Evolutionary conservation across 2,888 invertebrate species (phyloP), one percentile per base, ranked within the genome.

Genomic region (Isotomurus palustris): DNA sequence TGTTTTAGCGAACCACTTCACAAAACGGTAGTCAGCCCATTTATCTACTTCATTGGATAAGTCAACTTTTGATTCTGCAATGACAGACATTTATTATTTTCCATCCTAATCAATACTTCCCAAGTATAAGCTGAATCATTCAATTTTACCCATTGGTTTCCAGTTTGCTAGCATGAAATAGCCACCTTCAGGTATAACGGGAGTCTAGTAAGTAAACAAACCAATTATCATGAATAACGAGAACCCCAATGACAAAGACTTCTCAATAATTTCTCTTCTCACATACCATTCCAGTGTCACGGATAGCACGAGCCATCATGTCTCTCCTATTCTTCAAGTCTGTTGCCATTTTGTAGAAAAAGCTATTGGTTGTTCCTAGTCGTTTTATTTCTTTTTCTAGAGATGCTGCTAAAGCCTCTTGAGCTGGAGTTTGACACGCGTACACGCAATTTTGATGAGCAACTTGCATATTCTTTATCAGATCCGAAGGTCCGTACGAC

Each of bases 121-220:
- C 8, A 10, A 32, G 14, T 32, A 14, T 32, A 14, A 32, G n/a
- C n/a, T n/a, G 17, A 40, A 19, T 12, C 17, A 14, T 14, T n/a
- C 6, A 10, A 5, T 19, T n/a, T 49, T 74, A 85, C 86, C 83
- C 61, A 92, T 76, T 3, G 83, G 78, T 12, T 86, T 83, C 86
- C 91, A 94, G 77, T 99, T 92, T 1, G 95, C 95, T 50, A 99
- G 75, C 81, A 99, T 88, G 74, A 99, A 99, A 77, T 96, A 99
- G 0, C 99, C 97, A 2, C 93, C 95, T 70, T 97, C 92, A 0
- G 99, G 99, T 57, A 95, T 78, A 0, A 90, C 90, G 0, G 96
- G 93, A 69, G 49, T 72, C n/a, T n/a, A n/a, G n/a, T n/a, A n/a
- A n/a, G n/a, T n/a, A n/a, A n/a, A n/a, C n/a, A n/a, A n/a, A 68